Conservation (phyloP, 2,113 vertebrate species). For the Pomatostomus ruficeps region DNA sequence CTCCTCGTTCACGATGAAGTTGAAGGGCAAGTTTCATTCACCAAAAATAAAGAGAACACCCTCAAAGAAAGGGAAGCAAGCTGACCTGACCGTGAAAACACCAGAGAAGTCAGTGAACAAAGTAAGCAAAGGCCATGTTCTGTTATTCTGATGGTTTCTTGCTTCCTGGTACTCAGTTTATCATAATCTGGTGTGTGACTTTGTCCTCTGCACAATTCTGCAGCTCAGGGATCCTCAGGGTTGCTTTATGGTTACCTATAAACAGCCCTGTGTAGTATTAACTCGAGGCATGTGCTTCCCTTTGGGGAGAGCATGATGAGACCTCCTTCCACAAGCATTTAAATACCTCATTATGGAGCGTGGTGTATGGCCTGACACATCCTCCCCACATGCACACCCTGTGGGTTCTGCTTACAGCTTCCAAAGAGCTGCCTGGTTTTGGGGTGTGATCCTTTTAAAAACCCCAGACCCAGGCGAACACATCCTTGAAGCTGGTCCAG, state of each 20-base stretch:
- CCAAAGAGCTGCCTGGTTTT: background rate
- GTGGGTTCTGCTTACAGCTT: background rate
- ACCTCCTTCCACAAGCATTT: background rate
- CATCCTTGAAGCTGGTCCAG: conserved; percentile 7
- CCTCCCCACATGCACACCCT: background rate
- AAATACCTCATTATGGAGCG: background rate
- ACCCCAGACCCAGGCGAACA: background rate
- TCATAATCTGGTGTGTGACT: background rate
- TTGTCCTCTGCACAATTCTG: background rate
- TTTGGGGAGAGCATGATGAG: background rate
- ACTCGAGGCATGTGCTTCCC: background rate
- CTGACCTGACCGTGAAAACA: conserved; percentile 82
- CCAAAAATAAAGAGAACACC: conserved; percentile 97
- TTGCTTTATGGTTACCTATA: background rate
- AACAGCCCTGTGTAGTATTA: background rate
- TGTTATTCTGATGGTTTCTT: background rate
- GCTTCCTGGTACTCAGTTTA: background rate
- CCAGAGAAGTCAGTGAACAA: conserved; percentile 90
- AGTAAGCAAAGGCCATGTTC: conserved; percentile 68
- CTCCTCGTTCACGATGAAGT: conserved; percentile 97
- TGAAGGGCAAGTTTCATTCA: conserved; percentile 98
- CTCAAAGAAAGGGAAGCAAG: conserved; percentile 93
- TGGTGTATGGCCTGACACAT: background rate
- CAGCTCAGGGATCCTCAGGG: background rate
- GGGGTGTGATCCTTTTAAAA: conserved; percentile 9